Conservation (phyloP, 2,113 vertebrate species). For the Gymnocephalus cernua region DNA sequence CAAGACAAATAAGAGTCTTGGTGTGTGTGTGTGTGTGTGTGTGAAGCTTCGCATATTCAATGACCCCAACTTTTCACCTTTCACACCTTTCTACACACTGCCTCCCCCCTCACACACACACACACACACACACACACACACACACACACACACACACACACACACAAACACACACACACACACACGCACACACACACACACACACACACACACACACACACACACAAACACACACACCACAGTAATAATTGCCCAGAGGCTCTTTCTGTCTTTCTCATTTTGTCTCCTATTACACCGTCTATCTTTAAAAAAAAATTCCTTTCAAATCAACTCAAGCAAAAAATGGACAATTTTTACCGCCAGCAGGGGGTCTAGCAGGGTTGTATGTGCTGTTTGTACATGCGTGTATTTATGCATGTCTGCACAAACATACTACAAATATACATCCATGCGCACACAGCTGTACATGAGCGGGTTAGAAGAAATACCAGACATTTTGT, state of each 20-base stretch:
- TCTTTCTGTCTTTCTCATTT: conserved; percentile 42
- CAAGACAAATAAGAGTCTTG: conserved; percentile 21
- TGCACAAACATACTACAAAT: conserved; percentile 29
- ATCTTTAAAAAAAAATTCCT: conserved; percentile 16
- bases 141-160: conserved; percentile 5
- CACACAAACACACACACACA: too few relatives aligned
- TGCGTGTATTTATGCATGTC: conserved; percentile 21
- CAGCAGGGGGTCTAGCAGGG: conserved; percentile 34
- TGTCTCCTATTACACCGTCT: conserved; percentile 13
- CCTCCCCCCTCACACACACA: not conserved
- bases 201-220: too few relatives aligned
- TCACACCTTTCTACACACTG: conserved; percentile 50
- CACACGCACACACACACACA: not conserved
- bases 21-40: not conserved
- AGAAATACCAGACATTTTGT: not conserved
- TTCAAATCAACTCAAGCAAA: conserved; percentile 57
- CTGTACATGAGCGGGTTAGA: conserved; percentile 6
- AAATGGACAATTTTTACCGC: conserved; percentile 48
- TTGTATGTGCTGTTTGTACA: conserved; percentile 19
- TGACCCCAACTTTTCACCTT: conserved; percentile 49
- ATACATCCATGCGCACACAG: conserved; percentile 24
- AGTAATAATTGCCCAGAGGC: conserved; percentile 38
- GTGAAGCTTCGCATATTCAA: not conserved
- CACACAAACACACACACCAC: not conserved
- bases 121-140: conserved; percentile 4